These are phyloP conservation scores for Trachelus iudaicus DNA, from an alignment of 2,888 invertebrate genomes.

Conservation along the genomic window DNA sequence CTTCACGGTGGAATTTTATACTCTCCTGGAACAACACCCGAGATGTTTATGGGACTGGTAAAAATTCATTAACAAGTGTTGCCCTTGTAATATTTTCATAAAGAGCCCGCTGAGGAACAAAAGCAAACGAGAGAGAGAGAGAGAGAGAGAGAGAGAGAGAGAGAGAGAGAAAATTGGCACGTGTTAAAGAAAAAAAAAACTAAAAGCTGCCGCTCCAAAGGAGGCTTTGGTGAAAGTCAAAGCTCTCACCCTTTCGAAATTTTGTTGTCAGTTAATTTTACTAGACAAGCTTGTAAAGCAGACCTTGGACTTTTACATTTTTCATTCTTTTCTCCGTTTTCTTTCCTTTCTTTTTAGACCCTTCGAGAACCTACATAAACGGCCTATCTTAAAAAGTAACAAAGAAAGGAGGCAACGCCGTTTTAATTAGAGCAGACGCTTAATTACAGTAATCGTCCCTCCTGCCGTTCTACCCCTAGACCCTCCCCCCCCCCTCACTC, in stretches of 20 bases:
- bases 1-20: neutral
- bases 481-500: conserved; percentile 14
- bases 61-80: neutral
- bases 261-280: neutral
- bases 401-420: conserved; percentile 22
- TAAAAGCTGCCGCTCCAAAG: conserved; percentile 18
- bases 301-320: conserved; percentile 19
- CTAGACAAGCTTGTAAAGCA: neutral
- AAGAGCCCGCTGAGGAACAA: neutral
- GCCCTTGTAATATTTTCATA: neutral
- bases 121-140: neutral
- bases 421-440: conserved; percentile 47
- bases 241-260: neutral
- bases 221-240: neutral
- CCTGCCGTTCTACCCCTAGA: conserved; percentile 7
- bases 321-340: conserved; percentile 11
- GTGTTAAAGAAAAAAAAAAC: neutral
- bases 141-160: conserved; percentile 4
- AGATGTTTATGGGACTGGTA: neutral
- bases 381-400: conserved; percentile 2
- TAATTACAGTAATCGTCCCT: conserved; percentile 43
- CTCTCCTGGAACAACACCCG: neutral
- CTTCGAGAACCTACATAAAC: conserved; percentile 6
- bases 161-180: conserved; percentile 8
- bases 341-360: neutral